Evolutionary conservation across 2,888 invertebrate genomes (phyloP).

Genomic region (Oscheius myriophilus): DNA sequence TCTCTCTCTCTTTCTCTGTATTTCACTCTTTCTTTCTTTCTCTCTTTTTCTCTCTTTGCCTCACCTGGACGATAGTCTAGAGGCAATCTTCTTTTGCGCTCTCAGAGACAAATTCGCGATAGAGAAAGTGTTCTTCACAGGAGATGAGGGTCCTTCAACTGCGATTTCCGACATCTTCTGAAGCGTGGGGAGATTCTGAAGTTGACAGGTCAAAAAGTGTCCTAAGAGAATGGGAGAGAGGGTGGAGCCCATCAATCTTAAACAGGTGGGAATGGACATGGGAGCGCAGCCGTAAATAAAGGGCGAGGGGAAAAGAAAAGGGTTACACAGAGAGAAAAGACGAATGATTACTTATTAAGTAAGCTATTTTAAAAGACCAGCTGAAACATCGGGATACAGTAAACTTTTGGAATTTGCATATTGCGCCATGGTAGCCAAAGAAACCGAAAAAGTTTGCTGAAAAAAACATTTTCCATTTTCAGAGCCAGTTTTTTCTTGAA

Average conservation of each 20-base stretch:
- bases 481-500: no score
- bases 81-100: slow-evolving; percentile 29
- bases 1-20: background rate
- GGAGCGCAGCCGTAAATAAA: slow-evolving; percentile 8
- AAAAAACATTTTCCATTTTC: no score
- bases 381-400: background rate
- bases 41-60: background rate
- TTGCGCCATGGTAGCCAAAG: no score
- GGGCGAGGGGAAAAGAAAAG: no score
- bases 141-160: slow-evolving; percentile 7
- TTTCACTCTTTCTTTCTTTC: background rate
- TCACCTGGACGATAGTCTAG: slow-evolving; percentile 23
- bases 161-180: slow-evolving; percentile 10
- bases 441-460: no score
- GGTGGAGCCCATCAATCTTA: background rate
- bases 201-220: no score
- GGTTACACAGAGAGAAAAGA: no score
- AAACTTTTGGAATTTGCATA: no score
- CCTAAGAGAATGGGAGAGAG: background rate
- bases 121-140: slow-evolving; percentile 8
- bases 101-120: slow-evolving; percentile 19
- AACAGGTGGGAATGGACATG: slow-evolving; percentile 11
- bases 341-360: no score
- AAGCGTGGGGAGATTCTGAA: no score
- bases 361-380: background rate